Evolutionary conservation across 2,113 vertebrate genomes (phyloP), one percentile per base, ranked within the genome.

Genomic region (Cyprinus carpio): DNA sequence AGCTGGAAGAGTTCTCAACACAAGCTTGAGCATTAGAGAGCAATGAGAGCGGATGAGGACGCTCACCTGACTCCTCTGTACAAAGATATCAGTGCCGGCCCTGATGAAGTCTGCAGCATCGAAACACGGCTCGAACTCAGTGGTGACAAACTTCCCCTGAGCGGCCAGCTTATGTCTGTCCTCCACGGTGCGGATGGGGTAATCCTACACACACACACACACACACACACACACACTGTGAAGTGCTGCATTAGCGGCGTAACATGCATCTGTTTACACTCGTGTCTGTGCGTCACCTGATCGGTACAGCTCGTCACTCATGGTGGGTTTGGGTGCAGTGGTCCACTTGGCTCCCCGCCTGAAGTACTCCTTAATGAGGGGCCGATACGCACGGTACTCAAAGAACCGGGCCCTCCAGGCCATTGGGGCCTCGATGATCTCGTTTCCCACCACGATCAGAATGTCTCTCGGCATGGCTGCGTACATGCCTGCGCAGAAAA

Each of bases 361-460:
- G 92, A 99, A 99, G 89, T 99, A 99, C 56, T 99, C 97, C 91
- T 99, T 99, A 90, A 99, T 99, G 89, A 99, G 90, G 25, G 94
- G 95, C 54, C 98, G 94, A 20, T 99, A 99, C 0, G 98, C 98
- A n/a, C 98, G 93, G 89, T 99, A 99, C 90, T 99, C 98, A 83
- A 99, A 99, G 94, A 99, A 99, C 0, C 98, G 97, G 84, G 98
- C 88, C 25, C 98, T 96, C 98, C 98, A 99, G 0, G 98, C 98
- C 98, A 99, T 99, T 0, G 98, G 98, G 0, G 98, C 98, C 92
- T 99, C 98, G 0, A 99, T 99, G 60, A 99, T 99, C 92, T 99
- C 98, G 71, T 98, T 98, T 25, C 98, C 98, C 87, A 99, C 96
- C 27, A 99, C 97, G 40, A 99, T 84, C 6, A 99, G 93, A 91